Conservation (phyloP, 1,140 invertebrate genomes). For the Heliconius hewitsoni region DNA sequence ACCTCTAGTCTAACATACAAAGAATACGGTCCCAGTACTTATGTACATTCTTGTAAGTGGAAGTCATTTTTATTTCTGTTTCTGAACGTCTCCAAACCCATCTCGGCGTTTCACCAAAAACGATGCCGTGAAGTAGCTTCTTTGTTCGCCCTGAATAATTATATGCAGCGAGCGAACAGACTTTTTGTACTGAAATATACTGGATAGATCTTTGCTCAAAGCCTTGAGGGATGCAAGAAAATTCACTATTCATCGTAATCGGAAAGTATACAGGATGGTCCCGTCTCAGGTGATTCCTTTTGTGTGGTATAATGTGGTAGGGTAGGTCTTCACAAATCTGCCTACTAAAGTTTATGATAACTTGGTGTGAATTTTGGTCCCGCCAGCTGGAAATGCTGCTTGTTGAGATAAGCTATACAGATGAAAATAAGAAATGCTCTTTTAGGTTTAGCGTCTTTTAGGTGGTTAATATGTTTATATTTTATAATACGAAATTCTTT, state of each 20-base stretch:
- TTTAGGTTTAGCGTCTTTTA: background rate
- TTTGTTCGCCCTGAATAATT: conserved; percentile 39
- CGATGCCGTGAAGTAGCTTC: conserved; percentile 32
- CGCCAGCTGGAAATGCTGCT: background rate
- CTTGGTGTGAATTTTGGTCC: background rate
- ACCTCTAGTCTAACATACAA: background rate
- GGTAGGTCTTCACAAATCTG: background rate
- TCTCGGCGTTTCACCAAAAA: conserved; percentile 31
- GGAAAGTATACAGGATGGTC: background rate
- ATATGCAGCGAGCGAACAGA: conserved; percentile 35
- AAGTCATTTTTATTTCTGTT: conserved; percentile 11
- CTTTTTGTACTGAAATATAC: conserved; percentile 31
- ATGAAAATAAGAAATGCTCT: background rate
- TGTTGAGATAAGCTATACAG: background rate
- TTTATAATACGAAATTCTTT: too few species aligned
- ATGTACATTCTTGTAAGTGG: background rate
- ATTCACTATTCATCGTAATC: background rate
- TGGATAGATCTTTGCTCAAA: conserved; percentile 11
- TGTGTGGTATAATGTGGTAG: background rate
- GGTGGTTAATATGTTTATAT: background rate
- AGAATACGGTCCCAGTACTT: background rate
- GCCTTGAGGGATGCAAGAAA: conserved; percentile 7
- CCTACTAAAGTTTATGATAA: background rate
- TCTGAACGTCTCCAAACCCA: conserved; percentile 23
- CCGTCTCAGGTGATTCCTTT: background rate